Conservation (phyloP, 1,140 invertebrate species). For the Drosophila ironensis region DNA sequence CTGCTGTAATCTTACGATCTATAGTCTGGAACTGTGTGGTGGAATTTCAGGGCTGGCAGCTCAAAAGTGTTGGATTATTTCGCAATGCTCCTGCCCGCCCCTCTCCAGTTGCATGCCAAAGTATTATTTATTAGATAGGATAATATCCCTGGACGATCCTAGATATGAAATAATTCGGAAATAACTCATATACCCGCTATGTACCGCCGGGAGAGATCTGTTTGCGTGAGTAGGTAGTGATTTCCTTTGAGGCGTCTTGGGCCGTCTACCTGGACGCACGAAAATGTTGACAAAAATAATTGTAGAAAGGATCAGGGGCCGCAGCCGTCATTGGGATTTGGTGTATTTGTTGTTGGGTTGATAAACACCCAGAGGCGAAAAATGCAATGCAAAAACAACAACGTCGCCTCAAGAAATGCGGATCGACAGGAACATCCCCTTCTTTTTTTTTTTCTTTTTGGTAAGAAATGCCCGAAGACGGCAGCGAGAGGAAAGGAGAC, state of each 20-base stretch:
- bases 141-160: slow-evolving; percentile 7
- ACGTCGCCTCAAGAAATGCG: slow-evolving; percentile 46
- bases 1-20: slow-evolving; percentile 17
- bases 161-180: slow-evolving; percentile 10
- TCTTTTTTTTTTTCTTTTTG: no score
- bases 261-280: slow-evolving; percentile 52
- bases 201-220: not conserved
- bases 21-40: slow-evolving; percentile 15
- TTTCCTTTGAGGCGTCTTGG: slow-evolving; percentile 32
- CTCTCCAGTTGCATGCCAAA: slow-evolving; percentile 13
- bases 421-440: slow-evolving; percentile 32
- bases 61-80: slow-evolving; percentile 53
- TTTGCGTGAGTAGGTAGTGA: slow-evolving; percentile 49
- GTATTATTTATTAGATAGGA: slow-evolving; percentile 56
- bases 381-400: slow-evolving; percentile 71
- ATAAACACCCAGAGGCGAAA: slow-evolving; percentile 58
- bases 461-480: not conserved
- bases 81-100: slow-evolving; percentile 25
- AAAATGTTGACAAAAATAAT: slow-evolving; percentile 72
- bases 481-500: not conserved
- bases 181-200: slow-evolving; percentile 14
- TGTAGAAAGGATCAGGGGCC: slow-evolving; percentile 62
- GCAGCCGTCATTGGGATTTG: slow-evolving; percentile 44
- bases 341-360: slow-evolving; percentile 34
- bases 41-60: slow-evolving; percentile 40